phyloP scores from a whole-genome alignment of 2,888 invertebrate species.

The Alloplasta piceator region DNA sequence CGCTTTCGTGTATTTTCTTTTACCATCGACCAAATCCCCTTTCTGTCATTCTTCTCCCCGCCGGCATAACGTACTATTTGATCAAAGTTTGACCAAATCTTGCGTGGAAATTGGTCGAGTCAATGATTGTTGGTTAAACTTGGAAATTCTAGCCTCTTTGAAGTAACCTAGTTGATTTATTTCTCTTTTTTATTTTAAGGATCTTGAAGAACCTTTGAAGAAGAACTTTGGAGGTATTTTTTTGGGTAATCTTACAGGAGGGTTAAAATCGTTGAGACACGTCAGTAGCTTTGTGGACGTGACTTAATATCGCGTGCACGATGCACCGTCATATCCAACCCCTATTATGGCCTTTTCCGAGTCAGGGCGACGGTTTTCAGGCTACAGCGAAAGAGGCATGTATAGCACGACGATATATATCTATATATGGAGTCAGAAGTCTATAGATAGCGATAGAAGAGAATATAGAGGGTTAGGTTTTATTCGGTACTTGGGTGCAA shows the following conservation, averaged over 20 bases:
- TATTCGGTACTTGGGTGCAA: conserved; percentile 7
- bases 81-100: too few relatives aligned
- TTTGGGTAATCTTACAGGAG: neutral
- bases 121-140: too few relatives aligned
- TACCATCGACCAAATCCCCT: too few relatives aligned
- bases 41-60: too few relatives aligned
- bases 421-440: neutral
- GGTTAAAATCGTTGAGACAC: conserved; percentile 5
- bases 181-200: too few relatives aligned
- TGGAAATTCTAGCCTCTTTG: too few relatives aligned
- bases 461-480: conserved; percentile 9
- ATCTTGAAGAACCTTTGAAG: too few relatives aligned
- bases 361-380: conserved; percentile 34
- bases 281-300: conserved; percentile 35
- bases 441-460: conserved; percentile 27
- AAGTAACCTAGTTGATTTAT: too few relatives aligned
- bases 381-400: conserved; percentile 1
- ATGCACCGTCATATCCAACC: conserved; percentile 10
- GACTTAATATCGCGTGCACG: conserved; percentile 55
- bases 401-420: conserved; percentile 12
- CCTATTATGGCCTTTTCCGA: conserved; percentile 17
- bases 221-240: too few relatives aligned
- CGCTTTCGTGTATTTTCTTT: too few relatives aligned
- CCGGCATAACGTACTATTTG: too few relatives aligned
- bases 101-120: too few relatives aligned